Percentiles rank a stretch among this genome's conserved stretches.
phyloP scores from a whole-genome alignment of 1,140 invertebrate genomes.

The Grapholita molesta region DNA sequence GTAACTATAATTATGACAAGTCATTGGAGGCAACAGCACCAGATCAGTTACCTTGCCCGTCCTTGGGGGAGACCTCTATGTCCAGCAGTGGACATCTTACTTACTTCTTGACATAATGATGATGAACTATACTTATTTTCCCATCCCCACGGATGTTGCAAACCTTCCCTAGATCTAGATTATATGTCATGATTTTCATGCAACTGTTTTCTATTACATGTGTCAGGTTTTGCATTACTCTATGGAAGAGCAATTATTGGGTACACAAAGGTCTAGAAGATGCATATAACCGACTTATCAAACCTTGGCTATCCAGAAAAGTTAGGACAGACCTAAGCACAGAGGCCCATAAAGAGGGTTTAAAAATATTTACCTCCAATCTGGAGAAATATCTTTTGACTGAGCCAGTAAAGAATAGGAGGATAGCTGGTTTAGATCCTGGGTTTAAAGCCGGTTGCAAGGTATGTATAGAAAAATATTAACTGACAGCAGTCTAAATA shows the following conservation, averaged over 20 bases:
- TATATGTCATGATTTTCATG: constrained; percentile 42
- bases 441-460: constrained; percentile 93
- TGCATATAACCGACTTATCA: constrained; percentile 79
- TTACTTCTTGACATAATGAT: too few relatives aligned
- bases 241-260: constrained; percentile 65
- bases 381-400: constrained; percentile 89
- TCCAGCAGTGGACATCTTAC: too few relatives aligned
- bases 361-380: constrained; percentile 91
- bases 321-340: constrained; percentile 86
- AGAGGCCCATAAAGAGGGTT: constrained; percentile 87
- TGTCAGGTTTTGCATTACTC: constrained; percentile 64
- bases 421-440: constrained; percentile 92
- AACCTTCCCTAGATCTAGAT: too few relatives aligned
- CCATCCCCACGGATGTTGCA: too few relatives aligned
- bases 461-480: constrained; percentile 79
- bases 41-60: too few relatives aligned
- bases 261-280: constrained; percentile 70
- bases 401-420: constrained; percentile 88
- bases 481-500: too few relatives aligned
- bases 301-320: constrained; percentile 82
- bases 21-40: too few relatives aligned
- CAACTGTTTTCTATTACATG: constrained; percentile 31
- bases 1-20: too few relatives aligned
- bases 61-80: too few relatives aligned
- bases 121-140: too few relatives aligned